Evolutionary conservation across 1,140 invertebrate species (phyloP), one percentile per base, ranked within the genome.

Genomic region (Octopus sinensis): DNA sequence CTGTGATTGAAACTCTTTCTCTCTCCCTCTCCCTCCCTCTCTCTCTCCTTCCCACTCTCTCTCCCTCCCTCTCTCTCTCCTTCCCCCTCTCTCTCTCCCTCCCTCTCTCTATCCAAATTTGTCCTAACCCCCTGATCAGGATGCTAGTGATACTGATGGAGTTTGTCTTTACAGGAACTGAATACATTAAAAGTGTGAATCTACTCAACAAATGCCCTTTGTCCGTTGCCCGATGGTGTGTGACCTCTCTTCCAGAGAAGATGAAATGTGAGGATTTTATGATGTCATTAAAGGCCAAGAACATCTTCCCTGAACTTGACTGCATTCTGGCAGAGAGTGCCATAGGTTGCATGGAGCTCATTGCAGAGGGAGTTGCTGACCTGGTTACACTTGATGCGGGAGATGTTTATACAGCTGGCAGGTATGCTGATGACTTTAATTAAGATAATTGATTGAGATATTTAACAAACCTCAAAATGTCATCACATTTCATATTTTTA

Each of bases 241-340:
- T 98, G 7, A 97, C 96, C 2, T 98, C 97, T 0, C 94, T 96
- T 77, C 92, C 93, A 0, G 97, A 99, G 91, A 93, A 96, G 90
- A 93, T 95, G 53, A 99, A 99, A 91, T 99, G 97, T 90, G 91
- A 95, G 54, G 95, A 95, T 90, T 98, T 99, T 97, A 95, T 93
- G 92, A 96, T 97, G 91, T 89, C 92, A 83, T 90, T 91, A 96
- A 80, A 95, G 94, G 91, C 96, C 95, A 23, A 96, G 96, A 88
- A 92, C 95, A 90, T 99, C 13, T 81, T 83, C 85, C 98, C 98
- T 0, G 94, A 96, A 87, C 92, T 99, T 87, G 92, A 93, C 56
- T 99, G 97, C 89, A 93, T 96, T 84, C 95, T 95, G 88, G 96
- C 93, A 6, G 93, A 95, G 82, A 96, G 94, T 85, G 94, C 96